These are phyloP conservation scores for Brachionus rotundiformis DNA, from an alignment of 1,140 invertebrate species.

Conservation along the genomic window DNA sequence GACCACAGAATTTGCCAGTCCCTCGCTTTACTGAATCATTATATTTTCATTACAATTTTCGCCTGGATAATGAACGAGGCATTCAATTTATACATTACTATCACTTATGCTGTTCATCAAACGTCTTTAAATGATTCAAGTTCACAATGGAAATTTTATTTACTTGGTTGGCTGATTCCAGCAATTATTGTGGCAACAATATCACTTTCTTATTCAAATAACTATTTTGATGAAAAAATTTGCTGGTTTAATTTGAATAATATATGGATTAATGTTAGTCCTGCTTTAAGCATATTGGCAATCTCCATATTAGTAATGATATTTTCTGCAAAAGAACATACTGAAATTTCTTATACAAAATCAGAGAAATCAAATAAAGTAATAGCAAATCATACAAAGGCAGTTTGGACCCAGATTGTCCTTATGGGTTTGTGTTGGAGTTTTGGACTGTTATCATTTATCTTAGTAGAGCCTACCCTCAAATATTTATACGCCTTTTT, in stretches of 20 bases:
- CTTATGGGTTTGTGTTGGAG: conserved; percentile 60
- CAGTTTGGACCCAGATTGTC: conserved; percentile 63
- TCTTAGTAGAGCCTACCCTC: conserved; percentile 58
- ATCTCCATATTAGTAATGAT: conserved; percentile 62
- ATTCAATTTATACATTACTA: conserved; percentile 64
- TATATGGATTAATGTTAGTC: conserved; percentile 50
- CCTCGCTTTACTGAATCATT: conserved; percentile 64
- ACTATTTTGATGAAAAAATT: conserved; percentile 61
- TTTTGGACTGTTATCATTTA: conserved; percentile 61
- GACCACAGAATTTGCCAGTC: conserved; percentile 58
- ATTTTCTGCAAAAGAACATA: conserved; percentile 65
- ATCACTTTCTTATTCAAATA: conserved; percentile 58
- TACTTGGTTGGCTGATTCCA: conserved; percentile 64
- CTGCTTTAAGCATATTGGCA: neutral
- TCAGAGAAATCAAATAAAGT: conserved; percentile 64
- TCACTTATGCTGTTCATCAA: conserved; percentile 63
- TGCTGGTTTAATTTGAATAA: conserved; percentile 53
- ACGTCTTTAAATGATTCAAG: conserved; percentile 59
- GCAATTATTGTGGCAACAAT: conserved; percentile 61
- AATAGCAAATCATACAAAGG: conserved; percentile 61
- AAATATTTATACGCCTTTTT: conserved; percentile 63
- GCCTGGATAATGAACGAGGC: conserved; percentile 67
- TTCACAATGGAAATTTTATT: conserved; percentile 60
- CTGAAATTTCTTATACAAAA: conserved; percentile 65
- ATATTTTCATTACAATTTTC: conserved; percentile 65